Evolutionary conservation across 2,113 vertebrate species (phyloP), one percentile per base, ranked within the genome.

Genomic region (Jaculus jaculus): DNA sequence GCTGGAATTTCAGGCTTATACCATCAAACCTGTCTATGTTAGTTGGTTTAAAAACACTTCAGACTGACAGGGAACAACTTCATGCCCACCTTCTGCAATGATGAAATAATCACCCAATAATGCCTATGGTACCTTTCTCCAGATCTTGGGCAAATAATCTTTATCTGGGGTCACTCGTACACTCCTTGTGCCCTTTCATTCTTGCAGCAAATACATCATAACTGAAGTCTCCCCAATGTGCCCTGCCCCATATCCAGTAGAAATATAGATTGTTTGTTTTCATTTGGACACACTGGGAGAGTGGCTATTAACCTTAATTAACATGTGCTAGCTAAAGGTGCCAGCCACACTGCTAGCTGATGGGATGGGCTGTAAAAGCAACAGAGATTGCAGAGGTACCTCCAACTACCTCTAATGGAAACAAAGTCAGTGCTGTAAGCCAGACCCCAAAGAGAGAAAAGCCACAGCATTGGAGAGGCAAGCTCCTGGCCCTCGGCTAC

Each of bases 241-340:
- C 13, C 21, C 39, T 89, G n/a, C 72, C 72, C 34, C 28, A 4
- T 17, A 68, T 47, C 15, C 82, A 28, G 24, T 75, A 93, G 89
- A 92, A 69, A 3, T 66, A 18, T 4, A 86, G 61, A 87, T 61
- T 37, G 60, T 91, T 82, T 3, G 32, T 81, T 95, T 68, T 34
- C 20, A 74, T 89, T 91, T 58, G 42, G 30, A 9, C 26, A 77
- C 16, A 21, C 11, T 89, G 72, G 93, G 34, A 79, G 65, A 71
- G 21, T 34, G 88, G 28, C 47, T 71, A 1, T 91, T 91, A 93
- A 93, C 66, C 65, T 54, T 73, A 47, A 84, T 58, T 93, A 93
- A 75, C 54, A 42, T 82, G 80, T 89, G 39, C 54, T 39, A 73
- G 63, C 87, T 87, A 74, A 96, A 96, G 63, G 47, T 24, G 4